phyloP scores from a whole-genome alignment of 2,797 vertebrate species.

The Lagorchestes hirsutus region DNA sequence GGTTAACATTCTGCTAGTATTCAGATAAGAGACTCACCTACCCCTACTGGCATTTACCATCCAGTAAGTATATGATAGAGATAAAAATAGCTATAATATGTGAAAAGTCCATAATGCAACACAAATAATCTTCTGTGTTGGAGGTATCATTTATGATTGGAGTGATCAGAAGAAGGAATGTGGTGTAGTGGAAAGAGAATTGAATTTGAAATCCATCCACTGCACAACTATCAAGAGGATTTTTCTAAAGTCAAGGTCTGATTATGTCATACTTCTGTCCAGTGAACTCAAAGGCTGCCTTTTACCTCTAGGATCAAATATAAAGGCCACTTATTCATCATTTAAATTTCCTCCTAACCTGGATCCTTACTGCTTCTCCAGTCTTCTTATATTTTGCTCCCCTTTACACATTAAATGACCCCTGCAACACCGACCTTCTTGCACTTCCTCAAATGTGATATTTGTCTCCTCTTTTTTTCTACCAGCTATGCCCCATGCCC shows the following conservation, averaged over 20 bases:
- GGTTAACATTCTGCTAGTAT: neutral
- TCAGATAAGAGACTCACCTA: neutral
- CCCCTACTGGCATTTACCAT: neutral
- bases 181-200: neutral
- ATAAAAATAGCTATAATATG: neutral
- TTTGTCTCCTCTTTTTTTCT: neutral
- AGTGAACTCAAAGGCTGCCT: neutral
- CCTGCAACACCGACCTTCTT: neutral
- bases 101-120: neutral
- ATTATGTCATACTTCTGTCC: neutral
- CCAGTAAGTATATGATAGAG: neutral
- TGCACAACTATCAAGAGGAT: neutral
- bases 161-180: neutral
- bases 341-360: neutral
- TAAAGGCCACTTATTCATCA: neutral
- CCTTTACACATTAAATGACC: neutral
- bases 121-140: neutral
- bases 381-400: neutral
- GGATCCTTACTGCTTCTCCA: neutral
- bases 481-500: fast-evolving
- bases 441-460: neutral
- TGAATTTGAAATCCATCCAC: neutral
- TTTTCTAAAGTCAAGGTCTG: neutral
- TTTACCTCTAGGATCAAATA: neutral
- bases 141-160: neutral